Percentiles rank a stretch among this genome's conserved stretches.
These are phyloP conservation scores for Phocoena sinus DNA, from an alignment of 2,113 vertebrate genomes.

Conservation along the genomic window DNA sequence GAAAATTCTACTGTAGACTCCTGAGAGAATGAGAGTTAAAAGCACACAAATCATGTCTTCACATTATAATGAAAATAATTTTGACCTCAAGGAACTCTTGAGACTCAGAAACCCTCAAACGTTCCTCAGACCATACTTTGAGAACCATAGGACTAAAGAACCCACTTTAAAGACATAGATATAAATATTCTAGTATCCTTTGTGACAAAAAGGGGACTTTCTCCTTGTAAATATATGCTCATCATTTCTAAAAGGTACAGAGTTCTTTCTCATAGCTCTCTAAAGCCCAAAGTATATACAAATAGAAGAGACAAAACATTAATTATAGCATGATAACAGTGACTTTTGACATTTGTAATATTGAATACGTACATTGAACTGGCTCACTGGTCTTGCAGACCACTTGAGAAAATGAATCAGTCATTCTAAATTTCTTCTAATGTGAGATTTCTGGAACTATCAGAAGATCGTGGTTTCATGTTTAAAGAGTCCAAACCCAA, in stretches of 20 bases:
- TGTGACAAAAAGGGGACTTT: background rate
- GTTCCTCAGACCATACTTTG: background rate
- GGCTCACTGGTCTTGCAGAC: background rate
- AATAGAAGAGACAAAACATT: background rate
- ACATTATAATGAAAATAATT: background rate
- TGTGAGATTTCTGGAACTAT: background rate
- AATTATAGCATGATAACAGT: background rate
- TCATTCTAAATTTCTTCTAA: conserved; percentile 14
- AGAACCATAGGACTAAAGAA: background rate
- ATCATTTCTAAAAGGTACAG: background rate
- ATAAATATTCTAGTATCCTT: background rate
- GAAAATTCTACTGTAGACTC: background rate
- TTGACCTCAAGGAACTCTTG: background rate
- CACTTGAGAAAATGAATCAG: background rate
- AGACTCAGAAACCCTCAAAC: background rate
- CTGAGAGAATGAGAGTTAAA: background rate
- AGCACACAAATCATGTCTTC: background rate
- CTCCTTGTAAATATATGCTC: background rate
- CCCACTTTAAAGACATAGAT: background rate
- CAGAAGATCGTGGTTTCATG: background rate
- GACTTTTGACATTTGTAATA: background rate
- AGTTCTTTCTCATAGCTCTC: background rate
- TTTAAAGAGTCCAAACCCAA: background rate
- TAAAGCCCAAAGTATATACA: background rate
- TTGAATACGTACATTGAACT: background rate